Evolutionary conservation across 2,888 invertebrate species (phyloP).

Genomic region (Athalia rosae): DNA sequence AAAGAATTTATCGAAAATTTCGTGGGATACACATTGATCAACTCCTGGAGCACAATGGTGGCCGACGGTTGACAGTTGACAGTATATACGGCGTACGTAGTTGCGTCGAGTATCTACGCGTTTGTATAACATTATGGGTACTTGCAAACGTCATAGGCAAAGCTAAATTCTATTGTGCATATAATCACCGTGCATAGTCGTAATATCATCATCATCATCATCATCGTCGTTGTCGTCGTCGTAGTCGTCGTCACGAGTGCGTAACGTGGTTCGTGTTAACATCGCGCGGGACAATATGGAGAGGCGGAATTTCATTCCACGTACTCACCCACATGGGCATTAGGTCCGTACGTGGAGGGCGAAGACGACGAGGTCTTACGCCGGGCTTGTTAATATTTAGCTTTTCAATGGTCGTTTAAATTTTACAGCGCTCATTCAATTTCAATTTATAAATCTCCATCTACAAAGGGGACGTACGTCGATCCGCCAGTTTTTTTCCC

Average conservation of each 20-base stretch:
- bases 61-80: neutral
- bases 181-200: neutral
- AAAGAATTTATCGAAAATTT: too few relatives aligned
- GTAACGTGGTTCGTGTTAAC: too few relatives aligned
- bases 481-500: slow-evolving; percentile 10
- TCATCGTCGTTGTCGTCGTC: too few relatives aligned
- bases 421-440: neutral
- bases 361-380: neutral
- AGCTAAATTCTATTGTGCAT: slow-evolving; percentile 2
- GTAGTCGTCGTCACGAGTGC: too few relatives aligned
- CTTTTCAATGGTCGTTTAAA: neutral
- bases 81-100: too few relatives aligned
- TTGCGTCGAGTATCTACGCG: too few relatives aligned
- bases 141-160: slow-evolving; percentile 19
- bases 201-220: too few relatives aligned
- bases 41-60: neutral
- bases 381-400: neutral
- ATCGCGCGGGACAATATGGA: too few relatives aligned
- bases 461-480: neutral
- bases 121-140: neutral
- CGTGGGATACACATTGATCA: too few relatives aligned
- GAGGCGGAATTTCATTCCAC: too few relatives aligned
- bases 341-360: neutral
- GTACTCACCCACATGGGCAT: too few relatives aligned
- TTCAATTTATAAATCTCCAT: neutral